These are phyloP conservation scores for Pegoplata infirma DNA, from an alignment of 2,888 invertebrate genomes.

Conservation along the genomic window DNA sequence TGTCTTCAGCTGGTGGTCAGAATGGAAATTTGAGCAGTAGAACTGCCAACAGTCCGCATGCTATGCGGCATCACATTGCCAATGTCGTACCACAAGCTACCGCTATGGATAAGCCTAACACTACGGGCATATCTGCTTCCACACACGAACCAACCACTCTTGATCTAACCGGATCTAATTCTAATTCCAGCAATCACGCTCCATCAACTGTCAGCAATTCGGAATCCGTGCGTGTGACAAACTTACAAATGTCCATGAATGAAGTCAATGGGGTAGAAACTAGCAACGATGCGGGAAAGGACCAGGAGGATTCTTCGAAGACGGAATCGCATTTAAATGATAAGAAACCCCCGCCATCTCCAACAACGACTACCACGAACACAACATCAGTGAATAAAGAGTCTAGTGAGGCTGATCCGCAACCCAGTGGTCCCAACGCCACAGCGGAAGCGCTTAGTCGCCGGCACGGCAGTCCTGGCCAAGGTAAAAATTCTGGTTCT, in stretches of 20 bases:
- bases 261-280: slow-evolving; percentile 74
- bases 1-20: slow-evolving; percentile 65
- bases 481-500: slow-evolving; percentile 59
- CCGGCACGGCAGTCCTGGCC: slow-evolving; percentile 50
- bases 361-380: slow-evolving; percentile 62
- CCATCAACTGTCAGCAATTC: slow-evolving; percentile 71
- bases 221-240: slow-evolving; percentile 56
- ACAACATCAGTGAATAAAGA: slow-evolving; percentile 39
- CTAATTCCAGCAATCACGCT: slow-evolving; percentile 75
- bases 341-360: slow-evolving; percentile 66
- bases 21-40: slow-evolving; percentile 69
- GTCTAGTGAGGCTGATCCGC: slow-evolving; percentile 31
- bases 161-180: slow-evolving; percentile 76
- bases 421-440: slow-evolving; percentile 43
- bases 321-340: slow-evolving; percentile 66
- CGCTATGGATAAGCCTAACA: slow-evolving; percentile 67
- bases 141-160: slow-evolving; percentile 74
- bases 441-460: slow-evolving; percentile 41
- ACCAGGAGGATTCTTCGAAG: slow-evolving; percentile 60
- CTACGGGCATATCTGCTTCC: slow-evolving; percentile 56
- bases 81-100: slow-evolving; percentile 67
- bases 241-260: slow-evolving; percentile 57
- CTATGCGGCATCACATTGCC: slow-evolving; percentile 71
- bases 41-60: slow-evolving; percentile 73
- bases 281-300: slow-evolving; percentile 68